A percentile compares a stretch with the other conserved stretches of the same genome.
phyloP scores from a whole-genome alignment of 2,888 invertebrate species.

The Esperia sulphurella region DNA sequence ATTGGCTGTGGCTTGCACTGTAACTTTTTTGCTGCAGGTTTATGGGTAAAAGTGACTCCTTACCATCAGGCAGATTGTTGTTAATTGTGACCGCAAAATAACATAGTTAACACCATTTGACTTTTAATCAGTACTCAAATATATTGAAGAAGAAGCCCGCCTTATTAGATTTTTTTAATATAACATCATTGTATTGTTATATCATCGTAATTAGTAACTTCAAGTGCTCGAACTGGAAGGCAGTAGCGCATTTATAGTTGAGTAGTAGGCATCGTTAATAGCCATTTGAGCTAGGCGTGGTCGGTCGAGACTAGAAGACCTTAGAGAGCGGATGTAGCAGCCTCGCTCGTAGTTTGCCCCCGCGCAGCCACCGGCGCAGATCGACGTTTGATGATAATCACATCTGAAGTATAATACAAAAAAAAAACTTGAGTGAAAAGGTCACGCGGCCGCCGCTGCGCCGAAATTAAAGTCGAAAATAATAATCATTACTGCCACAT shows the following conservation, averaged over 20 bases:
- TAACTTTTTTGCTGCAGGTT: no score
- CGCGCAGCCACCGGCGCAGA: slow-evolving; percentile 46
- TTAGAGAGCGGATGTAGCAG: slow-evolving; percentile 70
- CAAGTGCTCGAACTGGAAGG: slow-evolving; percentile 36
- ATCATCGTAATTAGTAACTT: slow-evolving; percentile 25
- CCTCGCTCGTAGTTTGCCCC: slow-evolving; percentile 47
- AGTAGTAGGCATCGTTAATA: slow-evolving; percentile 42
- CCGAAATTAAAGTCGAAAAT: slow-evolving; percentile 66
- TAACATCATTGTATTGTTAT: no score
- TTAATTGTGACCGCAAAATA: no score
- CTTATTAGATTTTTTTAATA: no score
- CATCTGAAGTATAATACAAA: slow-evolving; percentile 42
- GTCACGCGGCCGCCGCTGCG: slow-evolving; percentile 55
- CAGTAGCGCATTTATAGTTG: slow-evolving; percentile 30
- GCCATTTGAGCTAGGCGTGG: slow-evolving; percentile 62
- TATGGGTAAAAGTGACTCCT: no score
- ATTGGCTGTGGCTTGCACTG: no score
- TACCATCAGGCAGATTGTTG: no score
- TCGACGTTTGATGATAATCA: slow-evolving; percentile 65
- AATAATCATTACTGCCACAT: slow-evolving; percentile 61
- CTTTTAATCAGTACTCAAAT: no score
- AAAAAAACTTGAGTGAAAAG: slow-evolving; percentile 66
- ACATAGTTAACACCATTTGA: no score
- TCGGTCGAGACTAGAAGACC: slow-evolving; percentile 55
- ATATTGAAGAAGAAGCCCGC: no score